Conservation (phyloP, 1,140 invertebrate genomes). For the Drosophila ambigua region DNA sequence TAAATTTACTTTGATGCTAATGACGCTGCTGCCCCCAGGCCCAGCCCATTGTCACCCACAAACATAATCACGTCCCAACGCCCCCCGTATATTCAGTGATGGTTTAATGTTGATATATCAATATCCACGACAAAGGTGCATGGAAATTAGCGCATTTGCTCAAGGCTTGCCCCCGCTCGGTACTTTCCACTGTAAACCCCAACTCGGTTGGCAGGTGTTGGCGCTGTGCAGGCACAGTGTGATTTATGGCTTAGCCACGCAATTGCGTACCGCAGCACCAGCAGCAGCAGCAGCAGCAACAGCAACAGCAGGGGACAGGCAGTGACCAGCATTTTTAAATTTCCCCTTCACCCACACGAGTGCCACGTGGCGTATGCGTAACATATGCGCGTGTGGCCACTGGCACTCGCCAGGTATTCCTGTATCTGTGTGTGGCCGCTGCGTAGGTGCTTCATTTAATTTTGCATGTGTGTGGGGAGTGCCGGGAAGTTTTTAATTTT, state of each 20-base stretch:
- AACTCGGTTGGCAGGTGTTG: conserved; percentile 42
- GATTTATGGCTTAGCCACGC: conserved; percentile 60
- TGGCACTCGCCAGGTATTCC: not conserved
- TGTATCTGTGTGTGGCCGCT: not conserved
- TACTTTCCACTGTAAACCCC: conserved; percentile 12
- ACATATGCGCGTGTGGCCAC: conserved; percentile 46
- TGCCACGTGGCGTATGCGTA: conserved; percentile 53
- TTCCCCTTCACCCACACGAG: conserved; percentile 5
- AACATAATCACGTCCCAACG: conserved; percentile 4
- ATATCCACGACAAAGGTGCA: conserved; percentile 38
- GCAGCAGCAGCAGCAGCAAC: too few species aligned
- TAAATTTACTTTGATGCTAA: conserved; percentile 74
- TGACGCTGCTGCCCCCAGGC: conserved; percentile 50
- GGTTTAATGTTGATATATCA: conserved; percentile 64
- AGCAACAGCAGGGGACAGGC: not conserved
- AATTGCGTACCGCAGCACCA: conserved; percentile 17
- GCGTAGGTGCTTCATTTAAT: conserved; percentile 30
- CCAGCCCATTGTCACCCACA: conserved; percentile 21
- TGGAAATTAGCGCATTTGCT: conserved; percentile 60
- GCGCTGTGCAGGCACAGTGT: conserved; percentile 45
- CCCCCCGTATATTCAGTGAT: conserved; percentile 30
- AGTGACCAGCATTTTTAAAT: conserved; percentile 60
- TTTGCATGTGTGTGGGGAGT: conserved; percentile 29
- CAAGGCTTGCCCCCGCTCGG: conserved; percentile 14
- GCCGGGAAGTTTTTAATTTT: conserved; percentile 15